Conservation (phyloP, 2,888 invertebrate species). For the Heteromyza rotundicornis region DNA sequence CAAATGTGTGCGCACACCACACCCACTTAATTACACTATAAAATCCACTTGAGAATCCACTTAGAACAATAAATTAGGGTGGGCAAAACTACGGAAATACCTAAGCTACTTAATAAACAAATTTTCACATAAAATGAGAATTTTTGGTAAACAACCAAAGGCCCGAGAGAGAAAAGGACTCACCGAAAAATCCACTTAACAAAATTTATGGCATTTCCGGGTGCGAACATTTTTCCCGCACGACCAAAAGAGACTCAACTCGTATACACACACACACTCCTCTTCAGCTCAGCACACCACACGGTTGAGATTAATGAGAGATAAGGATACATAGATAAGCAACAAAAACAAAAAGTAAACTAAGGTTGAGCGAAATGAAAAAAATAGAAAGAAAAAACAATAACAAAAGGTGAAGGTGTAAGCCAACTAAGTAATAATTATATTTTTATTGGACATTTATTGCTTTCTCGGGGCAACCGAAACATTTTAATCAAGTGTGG, state of each 20-base stretch:
- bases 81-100: conserved; percentile 12
- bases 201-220: conserved; percentile 49
- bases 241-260: too few species aligned
- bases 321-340: conserved; percentile 25
- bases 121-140: conserved; percentile 57
- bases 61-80: conserved; percentile 46
- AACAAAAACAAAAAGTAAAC: too few species aligned
- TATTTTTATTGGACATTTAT: conserved; percentile 61
- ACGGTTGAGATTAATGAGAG: conserved; percentile 30
- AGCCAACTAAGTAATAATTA: conserved; percentile 55
- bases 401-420: conserved; percentile 39
- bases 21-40: conserved; percentile 49
- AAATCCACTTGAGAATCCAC: conserved; percentile 40
- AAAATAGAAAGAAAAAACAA: conserved; percentile 37
- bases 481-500: conserved; percentile 49
- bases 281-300: conserved; percentile 17
- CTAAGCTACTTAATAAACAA: conserved; percentile 52
- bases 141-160: conserved; percentile 26
- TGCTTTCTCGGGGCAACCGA: conserved; percentile 40
- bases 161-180: conserved; percentile 9
- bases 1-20: conserved; percentile 32
- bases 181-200: conserved; percentile 48
- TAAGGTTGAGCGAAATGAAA: too few species aligned
- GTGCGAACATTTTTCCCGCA: conserved; percentile 33
- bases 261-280: conserved; percentile 21